A percentile compares a stretch with the other conserved stretches of the same genome.
Evolutionary conservation across 1,140 invertebrate genomes (phyloP).

Genomic region (Trichonephila clavata): DNA sequence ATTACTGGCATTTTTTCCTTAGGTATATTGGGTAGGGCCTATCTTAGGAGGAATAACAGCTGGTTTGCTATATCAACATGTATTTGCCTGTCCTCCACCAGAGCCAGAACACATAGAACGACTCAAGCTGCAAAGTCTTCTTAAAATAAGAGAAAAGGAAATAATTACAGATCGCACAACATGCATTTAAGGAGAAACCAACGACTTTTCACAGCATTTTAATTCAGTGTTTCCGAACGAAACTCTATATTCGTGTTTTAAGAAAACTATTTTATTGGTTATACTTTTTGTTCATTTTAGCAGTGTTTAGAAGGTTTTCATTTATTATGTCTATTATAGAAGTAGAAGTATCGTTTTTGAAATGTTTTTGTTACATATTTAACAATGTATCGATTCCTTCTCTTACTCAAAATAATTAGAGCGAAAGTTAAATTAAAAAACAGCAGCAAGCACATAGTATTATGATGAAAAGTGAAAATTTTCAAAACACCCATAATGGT

Average conservation of each 20-base stretch:
- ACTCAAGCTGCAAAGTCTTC: conserved; percentile 50
- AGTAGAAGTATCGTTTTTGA: neutral
- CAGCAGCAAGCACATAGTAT: neutral
- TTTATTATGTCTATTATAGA: neutral
- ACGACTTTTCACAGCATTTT: neutral
- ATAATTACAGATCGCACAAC: conserved; percentile 71
- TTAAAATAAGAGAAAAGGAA: conserved; percentile 73
- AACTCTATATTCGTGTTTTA: neutral
- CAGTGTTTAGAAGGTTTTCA: neutral
- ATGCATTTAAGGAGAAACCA: conserved; percentile 62
- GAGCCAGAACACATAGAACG: conserved; percentile 65
- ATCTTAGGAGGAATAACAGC: conserved; percentile 88
- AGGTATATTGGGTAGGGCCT: conserved; percentile 95
- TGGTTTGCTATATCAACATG: conserved; percentile 88
- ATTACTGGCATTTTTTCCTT: conserved; percentile 78
- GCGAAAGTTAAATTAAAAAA: neutral
- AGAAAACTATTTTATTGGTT: neutral
- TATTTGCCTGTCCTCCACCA: conserved; percentile 82
- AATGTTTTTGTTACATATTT: neutral
- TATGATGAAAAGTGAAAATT: neutral
- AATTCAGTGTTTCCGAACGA: neutral
- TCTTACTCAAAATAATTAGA: neutral
- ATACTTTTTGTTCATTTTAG: neutral
- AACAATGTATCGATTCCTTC: too few relatives aligned
- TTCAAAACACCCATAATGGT: neutral